Evolutionary conservation across 1,140 invertebrate genomes (phyloP).

Genomic region (Philotrypesis tridentata): DNA sequence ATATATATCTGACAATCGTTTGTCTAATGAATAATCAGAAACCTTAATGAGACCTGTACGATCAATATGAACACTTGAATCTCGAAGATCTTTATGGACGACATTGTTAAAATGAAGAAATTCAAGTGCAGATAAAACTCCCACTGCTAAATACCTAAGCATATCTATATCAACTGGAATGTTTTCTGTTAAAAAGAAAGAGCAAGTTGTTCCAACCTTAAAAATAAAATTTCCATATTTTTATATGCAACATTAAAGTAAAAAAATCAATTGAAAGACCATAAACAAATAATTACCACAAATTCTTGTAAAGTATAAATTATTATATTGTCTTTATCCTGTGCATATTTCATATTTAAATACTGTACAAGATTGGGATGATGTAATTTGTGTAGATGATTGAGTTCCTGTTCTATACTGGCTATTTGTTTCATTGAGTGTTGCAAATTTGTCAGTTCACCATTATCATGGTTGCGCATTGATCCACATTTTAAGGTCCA

Average conservation of each 20-base stretch:
- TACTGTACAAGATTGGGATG: slow-evolving; percentile 84
- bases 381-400: slow-evolving; percentile 79
- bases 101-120: slow-evolving; percentile 86
- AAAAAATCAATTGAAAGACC: not conserved
- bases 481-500: slow-evolving; percentile 78
- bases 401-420: slow-evolving; percentile 83
- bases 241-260: slow-evolving; percentile 8
- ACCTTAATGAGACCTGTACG: slow-evolving; percentile 76
- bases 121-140: slow-evolving; percentile 79
- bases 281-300: slow-evolving; percentile 71
- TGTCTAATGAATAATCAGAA: slow-evolving; percentile 83
- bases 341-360: slow-evolving; percentile 79
- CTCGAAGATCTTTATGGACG: slow-evolving; percentile 83
- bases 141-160: slow-evolving; percentile 78
- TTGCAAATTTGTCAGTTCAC: slow-evolving; percentile 66
- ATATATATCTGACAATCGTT: slow-evolving; percentile 76
- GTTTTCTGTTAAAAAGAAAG: slow-evolving; percentile 74
- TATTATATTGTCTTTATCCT: slow-evolving; percentile 75
- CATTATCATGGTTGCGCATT: slow-evolving; percentile 49
- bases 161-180: slow-evolving; percentile 76
- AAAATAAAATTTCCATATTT: slow-evolving; percentile 34
- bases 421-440: slow-evolving; percentile 75
- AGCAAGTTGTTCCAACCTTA: slow-evolving; percentile 72
- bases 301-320: slow-evolving; percentile 82
- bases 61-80: slow-evolving; percentile 80